phyloP scores from a whole-genome alignment of 2,113 vertebrate species.

The Mohoua ochrocephala region DNA sequence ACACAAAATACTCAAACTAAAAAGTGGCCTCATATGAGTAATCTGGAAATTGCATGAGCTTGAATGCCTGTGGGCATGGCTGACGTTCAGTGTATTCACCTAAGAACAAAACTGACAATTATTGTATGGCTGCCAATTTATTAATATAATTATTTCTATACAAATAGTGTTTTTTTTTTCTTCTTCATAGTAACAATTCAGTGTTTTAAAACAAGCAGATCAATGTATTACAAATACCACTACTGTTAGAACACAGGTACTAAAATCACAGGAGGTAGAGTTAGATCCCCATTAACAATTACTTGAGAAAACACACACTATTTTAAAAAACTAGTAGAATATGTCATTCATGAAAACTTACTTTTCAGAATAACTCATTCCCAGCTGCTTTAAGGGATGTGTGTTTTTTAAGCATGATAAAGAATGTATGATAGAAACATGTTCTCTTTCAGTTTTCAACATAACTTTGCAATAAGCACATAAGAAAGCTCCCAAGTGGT shows the following conservation, averaged over 20 bases:
- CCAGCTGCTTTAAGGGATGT: neutral
- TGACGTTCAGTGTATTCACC: neutral
- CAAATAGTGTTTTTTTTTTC: neutral
- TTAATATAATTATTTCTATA: slow-evolving; percentile 9
- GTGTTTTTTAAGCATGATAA: neutral
- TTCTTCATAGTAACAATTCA: slow-evolving; percentile 8
- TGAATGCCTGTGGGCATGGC: neutral
- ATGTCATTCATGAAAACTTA: neutral
- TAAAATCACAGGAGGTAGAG: slow-evolving; percentile 55
- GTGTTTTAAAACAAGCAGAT: slow-evolving; percentile 2
- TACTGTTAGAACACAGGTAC: slow-evolving; percentile 1
- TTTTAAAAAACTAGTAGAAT: neutral
- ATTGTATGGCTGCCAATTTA: neutral
- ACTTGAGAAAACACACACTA: slow-evolving; percentile 2
- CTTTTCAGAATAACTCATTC: neutral
- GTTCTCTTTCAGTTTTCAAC: neutral
- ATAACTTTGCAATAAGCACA: neutral
- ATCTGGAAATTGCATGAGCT: neutral
- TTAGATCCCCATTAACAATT: slow-evolving; percentile 19
- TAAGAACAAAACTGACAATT: slow-evolving; percentile 11
- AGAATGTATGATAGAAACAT: neutral
- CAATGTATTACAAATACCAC: slow-evolving; percentile 10
- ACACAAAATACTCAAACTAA: neutral
- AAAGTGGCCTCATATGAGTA: neutral
- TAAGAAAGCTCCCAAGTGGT: neutral